These are phyloP conservation scores for Balearica regulorum DNA, from an alignment of 2,797 vertebrate species.

Conservation along the genomic window DNA sequence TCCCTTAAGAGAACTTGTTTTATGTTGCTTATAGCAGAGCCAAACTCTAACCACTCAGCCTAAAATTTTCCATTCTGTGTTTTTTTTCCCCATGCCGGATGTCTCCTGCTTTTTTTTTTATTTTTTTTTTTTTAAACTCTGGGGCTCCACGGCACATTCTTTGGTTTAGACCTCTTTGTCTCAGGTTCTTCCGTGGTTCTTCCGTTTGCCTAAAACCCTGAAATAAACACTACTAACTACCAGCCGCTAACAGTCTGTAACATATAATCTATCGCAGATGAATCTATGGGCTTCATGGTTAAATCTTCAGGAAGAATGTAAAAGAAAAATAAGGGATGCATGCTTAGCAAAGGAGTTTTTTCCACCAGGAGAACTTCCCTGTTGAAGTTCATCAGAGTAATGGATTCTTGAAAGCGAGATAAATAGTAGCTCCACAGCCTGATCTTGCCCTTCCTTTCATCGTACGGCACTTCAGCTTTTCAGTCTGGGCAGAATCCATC, in stretches of 20 bases:
- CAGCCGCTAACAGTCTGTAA: neutral
- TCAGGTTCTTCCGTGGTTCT: neutral
- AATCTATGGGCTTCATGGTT: neutral
- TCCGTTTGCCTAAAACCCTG: neutral
- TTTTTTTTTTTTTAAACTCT: neutral
- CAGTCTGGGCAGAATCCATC: neutral
- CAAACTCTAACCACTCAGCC: constrained; percentile 5
- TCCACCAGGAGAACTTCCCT: neutral
- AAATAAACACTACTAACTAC: neutral
- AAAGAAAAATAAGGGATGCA: neutral
- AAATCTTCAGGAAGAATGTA: neutral
- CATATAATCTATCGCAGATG: neutral
- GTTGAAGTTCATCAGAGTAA: neutral
- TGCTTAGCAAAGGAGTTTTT: neutral
- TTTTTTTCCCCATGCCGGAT: neutral
- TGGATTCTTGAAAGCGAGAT: neutral
- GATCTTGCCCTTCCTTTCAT: neutral
- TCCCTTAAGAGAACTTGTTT: constrained; percentile 17
- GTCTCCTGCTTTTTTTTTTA: neutral
- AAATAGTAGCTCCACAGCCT: neutral
- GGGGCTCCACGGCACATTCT: neutral
- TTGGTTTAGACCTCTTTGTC: neutral
- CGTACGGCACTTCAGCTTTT: neutral
- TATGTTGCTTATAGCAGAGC: neutral
- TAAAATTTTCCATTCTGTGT: constrained; percentile 34